phyloP scores from a whole-genome alignment of 2,888 invertebrate species.

The Pheosia gnoma region DNA sequence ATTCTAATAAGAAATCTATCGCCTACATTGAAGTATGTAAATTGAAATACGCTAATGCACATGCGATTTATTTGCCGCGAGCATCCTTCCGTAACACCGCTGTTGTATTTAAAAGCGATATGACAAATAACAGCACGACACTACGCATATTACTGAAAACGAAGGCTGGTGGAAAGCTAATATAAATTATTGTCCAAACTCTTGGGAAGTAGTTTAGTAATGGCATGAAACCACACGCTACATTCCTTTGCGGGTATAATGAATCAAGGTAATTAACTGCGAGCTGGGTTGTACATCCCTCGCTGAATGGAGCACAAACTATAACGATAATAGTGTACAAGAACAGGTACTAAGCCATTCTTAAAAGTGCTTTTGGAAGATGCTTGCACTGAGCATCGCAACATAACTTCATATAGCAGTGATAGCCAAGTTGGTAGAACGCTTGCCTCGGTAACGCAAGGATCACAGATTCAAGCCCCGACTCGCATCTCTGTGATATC shows the following conservation, averaged over 20 bases:
- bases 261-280: constrained; percentile 24
- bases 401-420: too few relatives aligned
- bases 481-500: too few relatives aligned
- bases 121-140: constrained; percentile 7
- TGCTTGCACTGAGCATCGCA: too few relatives aligned
- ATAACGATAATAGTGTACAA: too few relatives aligned
- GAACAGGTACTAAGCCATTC: too few relatives aligned
- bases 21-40: neutral
- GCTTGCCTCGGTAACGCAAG: too few relatives aligned
- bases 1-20: neutral
- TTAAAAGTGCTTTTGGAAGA: too few relatives aligned
- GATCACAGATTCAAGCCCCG: too few relatives aligned
- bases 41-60: neutral
- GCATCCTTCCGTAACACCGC: constrained; percentile 6
- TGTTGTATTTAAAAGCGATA: constrained; percentile 1
- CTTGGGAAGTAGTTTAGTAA: constrained; percentile 23
- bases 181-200: constrained; percentile 22
- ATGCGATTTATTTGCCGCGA: neutral
- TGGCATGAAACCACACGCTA: constrained; percentile 26
- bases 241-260: constrained; percentile 29
- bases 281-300: neutral
- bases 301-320: neutral
- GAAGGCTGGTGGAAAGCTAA: constrained; percentile 8
- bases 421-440: too few relatives aligned
- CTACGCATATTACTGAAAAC: constrained; percentile 18